Evolutionary conservation across 2,113 vertebrate genomes (phyloP).

Genomic region (Mohoua ochrocephala): DNA sequence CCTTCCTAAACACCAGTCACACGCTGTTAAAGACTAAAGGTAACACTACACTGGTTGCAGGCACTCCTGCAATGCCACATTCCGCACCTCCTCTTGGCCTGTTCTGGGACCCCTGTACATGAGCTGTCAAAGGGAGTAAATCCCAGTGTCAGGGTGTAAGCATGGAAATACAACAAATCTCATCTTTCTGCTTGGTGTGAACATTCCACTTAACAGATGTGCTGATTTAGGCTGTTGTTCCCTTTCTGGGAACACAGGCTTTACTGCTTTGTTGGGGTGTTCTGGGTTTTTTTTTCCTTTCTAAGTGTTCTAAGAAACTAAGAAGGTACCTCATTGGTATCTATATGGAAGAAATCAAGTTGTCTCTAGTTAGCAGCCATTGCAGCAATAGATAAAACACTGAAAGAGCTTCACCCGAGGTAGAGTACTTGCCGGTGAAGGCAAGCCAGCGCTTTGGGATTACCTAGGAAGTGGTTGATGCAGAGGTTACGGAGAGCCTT

Average conservation of each 20-base stretch:
- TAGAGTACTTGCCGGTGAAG: background rate
- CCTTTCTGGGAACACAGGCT: background rate
- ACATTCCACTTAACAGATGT: background rate
- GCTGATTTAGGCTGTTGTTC: background rate
- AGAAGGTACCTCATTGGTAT: background rate
- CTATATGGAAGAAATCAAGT: background rate
- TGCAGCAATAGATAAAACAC: background rate
- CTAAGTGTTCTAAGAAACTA: background rate
- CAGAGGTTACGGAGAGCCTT: slow-evolving; percentile 90
- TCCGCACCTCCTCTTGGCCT: background rate
- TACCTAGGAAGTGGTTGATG: slow-evolving; percentile 98
- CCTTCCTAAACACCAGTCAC: background rate
- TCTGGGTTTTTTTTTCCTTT: background rate
- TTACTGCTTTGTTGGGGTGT: background rate
- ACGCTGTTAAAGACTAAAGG: background rate
- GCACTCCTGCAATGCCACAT: background rate
- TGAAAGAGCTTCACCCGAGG: background rate
- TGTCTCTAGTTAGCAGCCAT: background rate
- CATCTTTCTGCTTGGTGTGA: background rate
- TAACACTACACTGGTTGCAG: background rate
- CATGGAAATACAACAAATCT: background rate
- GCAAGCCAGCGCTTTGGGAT: background rate
- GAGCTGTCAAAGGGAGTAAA: background rate
- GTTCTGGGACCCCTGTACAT: background rate
- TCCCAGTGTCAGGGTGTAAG: background rate